phyloP scores from a whole-genome alignment of 2,797 vertebrate species.

The Trematomus bernacchii region DNA sequence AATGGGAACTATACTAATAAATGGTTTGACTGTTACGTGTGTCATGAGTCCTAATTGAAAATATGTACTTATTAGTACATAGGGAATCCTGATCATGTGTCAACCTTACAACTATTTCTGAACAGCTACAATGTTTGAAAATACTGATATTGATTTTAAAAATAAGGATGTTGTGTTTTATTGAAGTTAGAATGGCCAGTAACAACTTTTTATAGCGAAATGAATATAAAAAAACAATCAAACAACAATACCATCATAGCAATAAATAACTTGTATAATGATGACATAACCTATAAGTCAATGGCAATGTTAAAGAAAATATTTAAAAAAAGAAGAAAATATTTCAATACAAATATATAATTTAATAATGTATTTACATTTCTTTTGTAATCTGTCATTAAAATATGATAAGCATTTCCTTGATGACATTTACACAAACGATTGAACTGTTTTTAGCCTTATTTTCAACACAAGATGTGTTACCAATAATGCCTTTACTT shows the following conservation, averaged over 20 bases:
- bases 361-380: too few relatives aligned
- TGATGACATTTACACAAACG: background rate
- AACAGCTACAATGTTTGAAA: background rate
- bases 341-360: too few relatives aligned
- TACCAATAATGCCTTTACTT: background rate
- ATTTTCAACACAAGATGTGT: background rate
- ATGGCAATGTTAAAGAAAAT: too few relatives aligned
- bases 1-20: constrained; percentile 31
- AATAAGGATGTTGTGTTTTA: background rate
- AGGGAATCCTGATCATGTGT: background rate
- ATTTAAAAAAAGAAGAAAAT: too few relatives aligned
- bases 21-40: constrained; percentile 1
- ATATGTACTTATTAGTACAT: too few relatives aligned
- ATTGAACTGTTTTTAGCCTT: background rate
- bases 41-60: constrained; percentile 11
- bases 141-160: background rate
- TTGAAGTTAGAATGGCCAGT: background rate
- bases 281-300: background rate
- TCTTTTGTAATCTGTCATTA: background rate
- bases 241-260: background rate
- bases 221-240: background rate
- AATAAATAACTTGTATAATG: background rate
- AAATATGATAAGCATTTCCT: background rate
- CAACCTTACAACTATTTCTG: background rate
- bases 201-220: background rate